phyloP scores from a whole-genome alignment of 2,113 vertebrate genomes.

The Arothron firmamentum region DNA sequence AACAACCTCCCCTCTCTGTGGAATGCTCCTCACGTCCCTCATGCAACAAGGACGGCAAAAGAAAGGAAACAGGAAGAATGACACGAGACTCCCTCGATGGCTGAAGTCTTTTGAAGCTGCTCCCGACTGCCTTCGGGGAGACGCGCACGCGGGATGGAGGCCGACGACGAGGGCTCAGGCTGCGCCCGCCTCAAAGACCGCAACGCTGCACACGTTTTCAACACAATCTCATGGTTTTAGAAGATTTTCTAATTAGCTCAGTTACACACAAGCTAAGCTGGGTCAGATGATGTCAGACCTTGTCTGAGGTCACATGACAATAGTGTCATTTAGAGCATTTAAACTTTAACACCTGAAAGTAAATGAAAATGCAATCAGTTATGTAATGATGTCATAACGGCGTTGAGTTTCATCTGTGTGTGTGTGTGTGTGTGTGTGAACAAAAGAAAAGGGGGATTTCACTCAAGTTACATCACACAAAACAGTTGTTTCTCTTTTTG shows the following conservation, averaged over 20 bases:
- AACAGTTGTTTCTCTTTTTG: constrained; percentile 4
- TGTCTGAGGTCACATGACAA: too few species aligned
- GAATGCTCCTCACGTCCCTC: not conserved
- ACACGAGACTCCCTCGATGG: constrained; percentile 38
- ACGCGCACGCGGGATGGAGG: constrained; percentile 13
- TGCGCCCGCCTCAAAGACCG: constrained; percentile 1
- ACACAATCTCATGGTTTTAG: too few species aligned
- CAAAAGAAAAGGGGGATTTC: not conserved
- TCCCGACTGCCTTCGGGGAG: constrained; percentile 22
- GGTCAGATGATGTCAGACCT: too few species aligned
- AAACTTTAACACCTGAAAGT: too few species aligned
- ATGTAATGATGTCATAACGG: not conserved
- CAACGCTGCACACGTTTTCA: too few species aligned
- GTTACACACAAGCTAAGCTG: too few species aligned
- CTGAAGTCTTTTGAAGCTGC: constrained; percentile 45
- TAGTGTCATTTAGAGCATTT: too few species aligned
- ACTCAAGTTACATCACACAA: not conserved
- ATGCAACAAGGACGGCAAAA: not conserved
- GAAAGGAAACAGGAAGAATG: constrained; percentile 36
- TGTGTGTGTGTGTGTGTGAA: not conserved
- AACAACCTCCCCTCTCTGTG: constrained; percentile 11
- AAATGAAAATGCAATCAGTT: too few species aligned
- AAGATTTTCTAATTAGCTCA: too few species aligned
- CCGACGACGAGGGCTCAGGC: constrained; percentile 2
- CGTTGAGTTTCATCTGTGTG: constrained; percentile 4